Percentiles rank a stretch among this genome's conserved stretches.
phyloP scores from a whole-genome alignment of 2,113 vertebrate genomes.

The Petrocephalus microphthalmus region DNA sequence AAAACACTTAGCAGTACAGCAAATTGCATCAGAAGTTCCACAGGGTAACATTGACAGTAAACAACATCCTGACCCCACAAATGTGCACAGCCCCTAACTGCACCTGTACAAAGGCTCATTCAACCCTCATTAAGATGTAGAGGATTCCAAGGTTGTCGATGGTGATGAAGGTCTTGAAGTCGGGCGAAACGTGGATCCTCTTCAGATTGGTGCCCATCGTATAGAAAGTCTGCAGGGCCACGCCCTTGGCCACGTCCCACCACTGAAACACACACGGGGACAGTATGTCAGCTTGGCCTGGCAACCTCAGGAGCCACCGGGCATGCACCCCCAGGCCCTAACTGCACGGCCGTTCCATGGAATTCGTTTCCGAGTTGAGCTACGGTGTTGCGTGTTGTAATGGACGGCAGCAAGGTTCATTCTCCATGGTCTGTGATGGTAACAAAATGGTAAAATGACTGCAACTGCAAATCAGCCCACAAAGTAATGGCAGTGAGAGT shows the following conservation, averaged over 20 bases:
- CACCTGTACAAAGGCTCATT: constrained; percentile 15
- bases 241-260: constrained; percentile 82
- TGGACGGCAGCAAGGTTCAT: not conserved
- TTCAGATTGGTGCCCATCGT: constrained; percentile 82
- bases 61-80: not conserved
- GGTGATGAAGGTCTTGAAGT: constrained; percentile 84
- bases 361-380: not conserved
- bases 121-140: constrained; percentile 74
- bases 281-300: not conserved
- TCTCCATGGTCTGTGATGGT: not conserved
- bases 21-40: not conserved
- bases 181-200: constrained; percentile 74
- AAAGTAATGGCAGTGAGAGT: not conserved
- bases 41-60: constrained; percentile 11
- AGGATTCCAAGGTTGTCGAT: constrained; percentile 92
- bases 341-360: not conserved
- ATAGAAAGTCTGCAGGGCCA: constrained; percentile 86
- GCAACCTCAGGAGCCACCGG: not conserved
- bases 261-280: constrained; percentile 64
- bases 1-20: not conserved
- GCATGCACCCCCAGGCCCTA: not conserved
- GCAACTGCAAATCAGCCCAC: not conserved
- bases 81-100: not conserved
- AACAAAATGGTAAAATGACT: not conserved
- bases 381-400: not conserved